phyloP scores from a whole-genome alignment of 2,113 vertebrate species.

The Fukomys damarensis region DNA sequence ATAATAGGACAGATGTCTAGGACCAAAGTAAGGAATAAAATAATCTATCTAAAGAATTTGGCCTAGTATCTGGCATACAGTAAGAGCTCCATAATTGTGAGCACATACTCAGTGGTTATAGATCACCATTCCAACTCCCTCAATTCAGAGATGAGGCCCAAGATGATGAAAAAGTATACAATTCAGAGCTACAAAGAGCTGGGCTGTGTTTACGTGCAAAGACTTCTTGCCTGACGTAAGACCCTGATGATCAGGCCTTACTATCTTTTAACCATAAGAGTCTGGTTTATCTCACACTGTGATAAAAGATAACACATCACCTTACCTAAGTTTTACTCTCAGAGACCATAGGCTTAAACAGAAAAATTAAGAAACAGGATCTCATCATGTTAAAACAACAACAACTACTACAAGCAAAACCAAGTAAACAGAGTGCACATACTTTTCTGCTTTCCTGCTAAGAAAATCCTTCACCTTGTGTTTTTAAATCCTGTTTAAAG shows the following conservation, averaged over 20 bases:
- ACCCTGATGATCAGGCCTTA: not conserved
- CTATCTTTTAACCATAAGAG: not conserved
- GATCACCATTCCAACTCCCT: not conserved
- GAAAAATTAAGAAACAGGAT: slow-evolving; percentile 79
- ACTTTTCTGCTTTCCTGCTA: not conserved
- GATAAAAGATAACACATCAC: slow-evolving; percentile 67
- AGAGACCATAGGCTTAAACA: slow-evolving; percentile 70
- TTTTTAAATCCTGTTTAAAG: not conserved
- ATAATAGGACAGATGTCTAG: not conserved
- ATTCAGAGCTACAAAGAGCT: not conserved
- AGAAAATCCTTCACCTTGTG: not conserved
- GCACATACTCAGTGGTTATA: not conserved
- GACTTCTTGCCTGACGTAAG: not conserved
- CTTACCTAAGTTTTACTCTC: slow-evolving; percentile 82
- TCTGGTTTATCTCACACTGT: slow-evolving; percentile 68
- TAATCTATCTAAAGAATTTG: not conserved
- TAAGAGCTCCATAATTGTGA: not conserved
- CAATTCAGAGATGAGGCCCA: not conserved
- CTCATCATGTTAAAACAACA: slow-evolving; percentile 80
- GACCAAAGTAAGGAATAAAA: not conserved
- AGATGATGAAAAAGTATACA: not conserved
- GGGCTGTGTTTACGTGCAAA: not conserved
- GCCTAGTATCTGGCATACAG: not conserved
- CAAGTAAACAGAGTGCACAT: slow-evolving; percentile 63
- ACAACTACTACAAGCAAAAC: slow-evolving; percentile 70